Base-by-base conservation (phyloP, 30 jellyfish, hydroid and myxozoan genomes). In the Pseudorhiza aurosa region DNA sequence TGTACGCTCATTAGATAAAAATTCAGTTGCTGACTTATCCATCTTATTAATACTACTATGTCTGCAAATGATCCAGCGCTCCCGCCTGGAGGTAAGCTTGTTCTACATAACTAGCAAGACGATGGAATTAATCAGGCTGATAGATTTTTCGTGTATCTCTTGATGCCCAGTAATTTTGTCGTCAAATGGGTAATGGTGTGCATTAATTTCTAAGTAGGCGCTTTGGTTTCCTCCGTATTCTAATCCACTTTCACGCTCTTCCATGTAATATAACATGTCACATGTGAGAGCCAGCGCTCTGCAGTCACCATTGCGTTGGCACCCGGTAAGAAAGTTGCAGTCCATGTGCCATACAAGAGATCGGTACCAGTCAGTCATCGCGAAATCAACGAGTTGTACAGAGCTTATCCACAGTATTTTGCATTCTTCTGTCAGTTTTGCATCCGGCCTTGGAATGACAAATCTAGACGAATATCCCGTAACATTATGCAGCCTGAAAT, bases 11-110 rank as follows among this genome's bases (percentile, higher is more conserved):
- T 26, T 47, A 17, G 2, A 47, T 26, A 4, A 5, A 47, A 26
- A 47, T 17, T 26, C 62, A 6, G 62, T 8, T 47, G 26, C 12
- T 47, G 14, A 47, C 2, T 47, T n/a, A 3, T 17, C 12, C 12
- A 2, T 7, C 62, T 47, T 8, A 47, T 47, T 47, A 26, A 47
- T 47, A 8, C 62, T 17, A 47, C n/a, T 26, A 47, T 17, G 62
- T 47, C 62, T 47, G 62, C 62, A 21, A 47, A 47, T 47, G 62
- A 6, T 47, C 62, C n/a, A 47, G 26, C 62, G 24, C 62, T 15
- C 6, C 62, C 12, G 12, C 62, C 62, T 15, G 6, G 12, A 3
- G 24, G 62, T 47, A 47, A 47, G 62, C 62, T 47, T 47, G 62
- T 47, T 47, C 62, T 8, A 3, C 24, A 3, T 47, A 47, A 47